These are phyloP conservation scores for Nyctibius grandis DNA, from an alignment of 2,797 vertebrate genomes.

Conservation along the genomic window DNA sequence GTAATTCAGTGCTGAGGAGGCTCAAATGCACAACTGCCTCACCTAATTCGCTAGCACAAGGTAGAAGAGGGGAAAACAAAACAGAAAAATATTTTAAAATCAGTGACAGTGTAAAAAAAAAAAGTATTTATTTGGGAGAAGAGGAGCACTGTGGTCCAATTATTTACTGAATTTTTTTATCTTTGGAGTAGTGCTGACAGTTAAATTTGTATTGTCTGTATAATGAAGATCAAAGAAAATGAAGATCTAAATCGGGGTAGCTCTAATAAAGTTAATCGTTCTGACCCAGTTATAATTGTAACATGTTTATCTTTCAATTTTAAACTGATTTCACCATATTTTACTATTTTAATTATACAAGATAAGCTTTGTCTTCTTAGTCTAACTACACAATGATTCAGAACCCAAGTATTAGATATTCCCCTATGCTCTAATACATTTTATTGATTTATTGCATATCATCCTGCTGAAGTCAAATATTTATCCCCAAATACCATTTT, in stretches of 20 bases:
- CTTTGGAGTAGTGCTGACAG: neutral
- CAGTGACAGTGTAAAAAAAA: neutral
- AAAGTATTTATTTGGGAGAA: rapidly evolving
- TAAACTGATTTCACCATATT: neutral
- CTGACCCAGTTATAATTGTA: neutral
- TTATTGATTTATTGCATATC: neutral
- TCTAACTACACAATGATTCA: neutral
- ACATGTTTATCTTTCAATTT: neutral
- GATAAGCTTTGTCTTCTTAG: neutral
- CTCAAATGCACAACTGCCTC: neutral
- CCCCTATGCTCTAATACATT: neutral
- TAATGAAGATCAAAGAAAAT: neutral
- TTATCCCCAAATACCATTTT: neutral
- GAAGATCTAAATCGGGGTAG: neutral
- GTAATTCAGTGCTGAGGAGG: neutral
- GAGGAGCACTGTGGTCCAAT: neutral
- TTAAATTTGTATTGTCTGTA: too few species aligned
- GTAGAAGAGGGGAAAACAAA: neutral
- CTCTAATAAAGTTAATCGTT: neutral
- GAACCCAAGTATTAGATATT: neutral
- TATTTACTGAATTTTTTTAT: neutral
- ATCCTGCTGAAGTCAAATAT: neutral
- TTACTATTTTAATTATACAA: neutral
- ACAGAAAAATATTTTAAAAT: neutral
- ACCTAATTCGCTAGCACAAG: neutral